Base-by-base conservation (phyloP, 2,888 invertebrate genomes). In the Macrosiphum euphorbiae region DNA sequence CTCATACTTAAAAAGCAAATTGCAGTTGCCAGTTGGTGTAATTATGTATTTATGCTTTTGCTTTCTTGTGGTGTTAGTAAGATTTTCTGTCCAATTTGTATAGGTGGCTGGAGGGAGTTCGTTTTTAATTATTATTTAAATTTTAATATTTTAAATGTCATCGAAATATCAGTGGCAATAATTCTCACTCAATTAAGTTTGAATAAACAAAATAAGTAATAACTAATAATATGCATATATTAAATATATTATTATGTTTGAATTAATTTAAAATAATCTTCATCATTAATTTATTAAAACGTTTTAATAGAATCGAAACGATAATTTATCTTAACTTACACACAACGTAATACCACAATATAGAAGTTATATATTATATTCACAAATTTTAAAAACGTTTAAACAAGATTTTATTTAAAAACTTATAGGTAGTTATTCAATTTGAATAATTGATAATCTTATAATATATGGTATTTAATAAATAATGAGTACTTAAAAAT, bases 1-100 rank as follows among this genome's bases (percentile, higher is more conserved):
- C 94, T 94, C 94, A 94, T 94, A 94, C 90, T 94, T 90, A 85
- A 93, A 90, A 90, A 94, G 86, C 94, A 94, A 94, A 94, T 90
- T 94, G 94, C 47, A 90, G 90, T 87, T 50, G 41, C 90, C 47
- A 90, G 90, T 87, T 50, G 50, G 35, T 86, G 67, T 90, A 94
- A 90, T 86, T 86, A 67, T 87, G 52, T 86, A 50, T 94, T 86
- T 90, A 90, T 94, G 87, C 87, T 94, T 94, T 94, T 94, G 90
- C 86, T 94, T 94, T 94, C 85, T 86, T 94, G 52, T 55, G 44
- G 11, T n/a, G 88, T 67, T 26, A 35, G 28, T 78, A 55, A 90
- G 67, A 94, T 86, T 93, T 93, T 47, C 90, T 61, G 85, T 85
- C 61, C 61, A 90, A 90, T 93, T 90, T 93, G 35, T 88, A 78